Evolutionary conservation across 2,797 vertebrate species (phyloP).

Genomic region (Gambusia yucatana): DNA sequence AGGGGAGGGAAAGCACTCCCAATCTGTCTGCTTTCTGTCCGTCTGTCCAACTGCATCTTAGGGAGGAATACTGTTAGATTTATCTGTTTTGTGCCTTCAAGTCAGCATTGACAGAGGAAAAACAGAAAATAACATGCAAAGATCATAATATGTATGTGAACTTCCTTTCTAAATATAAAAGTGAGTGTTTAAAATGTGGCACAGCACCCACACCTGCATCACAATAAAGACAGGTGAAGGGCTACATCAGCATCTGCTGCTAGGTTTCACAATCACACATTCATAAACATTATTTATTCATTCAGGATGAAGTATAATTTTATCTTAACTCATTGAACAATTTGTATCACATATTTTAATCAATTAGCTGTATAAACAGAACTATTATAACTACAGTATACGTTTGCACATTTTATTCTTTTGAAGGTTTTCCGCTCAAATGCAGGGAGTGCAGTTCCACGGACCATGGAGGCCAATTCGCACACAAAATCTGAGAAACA

Average conservation of each 20-base stretch:
- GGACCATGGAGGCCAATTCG: neutral
- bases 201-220: neutral
- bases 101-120: neutral
- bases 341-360: neutral
- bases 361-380: neutral
- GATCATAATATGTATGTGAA: neutral
- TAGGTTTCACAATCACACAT: neutral
- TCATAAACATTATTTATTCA: neutral
- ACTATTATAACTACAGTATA: neutral
- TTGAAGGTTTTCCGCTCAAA: neutral
- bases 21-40: conserved; percentile 39
- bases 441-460: neutral
- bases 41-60: conserved; percentile 48
- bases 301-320: neutral
- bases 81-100: neutral
- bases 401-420: neutral
- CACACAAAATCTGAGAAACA: neutral
- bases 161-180: neutral
- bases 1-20: conserved; percentile 29
- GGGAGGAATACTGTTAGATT: neutral
- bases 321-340: neutral
- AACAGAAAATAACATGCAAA: neutral
- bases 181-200: neutral
- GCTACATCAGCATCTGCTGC: neutral
- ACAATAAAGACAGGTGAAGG: neutral